Base-by-base conservation (phyloP, 2,888 invertebrate species). In the Drosophila colorata region DNA sequence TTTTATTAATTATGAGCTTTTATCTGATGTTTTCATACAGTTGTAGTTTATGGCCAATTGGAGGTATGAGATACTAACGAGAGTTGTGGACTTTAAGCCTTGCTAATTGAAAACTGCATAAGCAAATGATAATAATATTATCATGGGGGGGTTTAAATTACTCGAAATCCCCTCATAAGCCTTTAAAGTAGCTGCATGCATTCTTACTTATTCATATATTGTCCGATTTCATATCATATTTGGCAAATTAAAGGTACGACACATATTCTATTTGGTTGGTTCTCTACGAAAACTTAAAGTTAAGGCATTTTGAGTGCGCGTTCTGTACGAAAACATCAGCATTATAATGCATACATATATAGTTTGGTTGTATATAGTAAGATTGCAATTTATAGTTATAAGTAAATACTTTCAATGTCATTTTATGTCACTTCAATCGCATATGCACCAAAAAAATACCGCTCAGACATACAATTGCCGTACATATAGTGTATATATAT, bases 1-100 rank as follows among this genome's bases (percentile, higher is more conserved):
- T 79, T 83, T 87, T 83, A 83, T 82, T 87, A 84, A 78, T 87
- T 68, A 87, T 82, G 87, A 84, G 85, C 85, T 78, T 71, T 80
- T 60, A 68, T 57, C 67, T 66, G 74, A 78, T 78, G 78, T 69
- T 78, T 80, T 70, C 78, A 78, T 77, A 78, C 74, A 60, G 73
- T 59, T 33, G 33, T 33, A 33, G 33, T 13, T 60, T 63, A 69
- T 44, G 52, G 20, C 9, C 18, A 55, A 20, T 25, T 55, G 18
- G 33, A 37, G 56, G 66, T 51, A 23, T 64, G 65, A 59, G 64
- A 41, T 49, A 52, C 58, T 40, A n/a, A 20, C 25, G 7, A 46
- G 41, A 58, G 73, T 41, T 58, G 49, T 69, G 63, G 51, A 47
- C 8, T 28, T 59, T 68, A 73, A 77, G 78, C 74, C 65, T 68